Base-by-base conservation (phyloP, 1,140 invertebrate genomes). In the Drosophila carrolli region DNA sequence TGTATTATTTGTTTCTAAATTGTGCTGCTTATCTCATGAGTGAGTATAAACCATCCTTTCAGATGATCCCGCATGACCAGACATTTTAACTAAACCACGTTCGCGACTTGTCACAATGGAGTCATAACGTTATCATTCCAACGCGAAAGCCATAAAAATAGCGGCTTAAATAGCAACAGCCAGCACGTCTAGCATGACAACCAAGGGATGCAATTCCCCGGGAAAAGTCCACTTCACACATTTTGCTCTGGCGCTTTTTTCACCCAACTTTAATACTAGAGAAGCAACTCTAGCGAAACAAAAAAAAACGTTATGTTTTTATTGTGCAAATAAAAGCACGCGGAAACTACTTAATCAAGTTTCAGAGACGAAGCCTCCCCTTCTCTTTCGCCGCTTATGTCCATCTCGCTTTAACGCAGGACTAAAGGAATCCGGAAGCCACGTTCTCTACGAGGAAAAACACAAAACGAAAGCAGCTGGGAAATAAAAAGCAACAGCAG, bases 301-400 rank as follows among this genome's bases (percentile, higher is more conserved):
- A 57, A 59, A 40, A 44, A 37, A 41, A 81, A 57, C 78, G 75
- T 80, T 83, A 81, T 83, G 84, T 56, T 89, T 88, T 88, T 88
- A 88, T 88, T 89, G 77, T 81, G 79, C 84, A 88, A 88, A 88
- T 88, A 89, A 89, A 88, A 89, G 78, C 84, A 78, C 84, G 80
- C 79, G 70, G 66, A 88, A 88, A 89, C 84, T 88, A 88, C 84
- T 88, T 88, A 89, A 88, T 88, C 84, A 88, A 88, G 84, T 83
- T 80, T 56, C 65, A 81, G 54, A 58, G 62, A 61, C 51, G 67
- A 44, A 59, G 44, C 7, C 19, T 4, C 13, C 32, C 60, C 23
- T n/a, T 40, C 35, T 14, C 27, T 14, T 23, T 10, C 27, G 0
- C 48, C 19, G 4, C 1, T 16, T 41, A 14, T 43, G 38, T 19